Evolutionary conservation across 2,113 vertebrate species (phyloP).

Genomic region (Herpailurus yagouaroundi): DNA sequence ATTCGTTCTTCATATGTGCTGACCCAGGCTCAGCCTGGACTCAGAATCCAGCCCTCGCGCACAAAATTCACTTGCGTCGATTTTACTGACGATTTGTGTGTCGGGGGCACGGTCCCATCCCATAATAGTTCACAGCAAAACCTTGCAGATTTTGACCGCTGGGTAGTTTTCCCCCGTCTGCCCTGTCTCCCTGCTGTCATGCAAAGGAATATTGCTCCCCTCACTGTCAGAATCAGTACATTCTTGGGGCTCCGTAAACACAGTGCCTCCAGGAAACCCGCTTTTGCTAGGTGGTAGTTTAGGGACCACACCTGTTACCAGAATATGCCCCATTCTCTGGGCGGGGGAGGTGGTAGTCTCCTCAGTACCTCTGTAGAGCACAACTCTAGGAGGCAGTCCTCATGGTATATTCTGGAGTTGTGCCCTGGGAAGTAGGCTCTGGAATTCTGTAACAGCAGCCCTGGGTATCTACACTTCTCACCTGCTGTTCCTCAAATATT

Average conservation of each 20-base stretch:
- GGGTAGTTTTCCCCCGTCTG: neutral
- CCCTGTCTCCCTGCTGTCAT: neutral
- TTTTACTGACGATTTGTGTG: neutral
- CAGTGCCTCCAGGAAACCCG: neutral
- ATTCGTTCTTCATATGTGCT: neutral
- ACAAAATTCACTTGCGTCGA: too few species aligned
- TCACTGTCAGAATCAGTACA: neutral
- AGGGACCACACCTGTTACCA: neutral
- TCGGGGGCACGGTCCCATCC: neutral
- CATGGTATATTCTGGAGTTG: neutral
- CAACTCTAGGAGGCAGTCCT: neutral
- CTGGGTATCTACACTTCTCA: neutral
- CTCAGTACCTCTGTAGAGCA: fast-evolving
- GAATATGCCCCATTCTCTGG: neutral
- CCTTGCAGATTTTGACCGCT: neutral
- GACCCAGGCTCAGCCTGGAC: neutral
- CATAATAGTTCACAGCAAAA: neutral
- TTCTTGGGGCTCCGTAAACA: neutral
- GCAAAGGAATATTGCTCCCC: neutral
- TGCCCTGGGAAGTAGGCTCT: neutral
- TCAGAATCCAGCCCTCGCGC: neutral
- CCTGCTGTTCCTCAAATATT: neutral
- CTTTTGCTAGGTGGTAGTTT: neutral
- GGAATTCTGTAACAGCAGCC: neutral
- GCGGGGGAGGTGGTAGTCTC: neutral